Base-by-base conservation (phyloP, 2,113 vertebrate species). In the Notothenia rossii region DNA sequence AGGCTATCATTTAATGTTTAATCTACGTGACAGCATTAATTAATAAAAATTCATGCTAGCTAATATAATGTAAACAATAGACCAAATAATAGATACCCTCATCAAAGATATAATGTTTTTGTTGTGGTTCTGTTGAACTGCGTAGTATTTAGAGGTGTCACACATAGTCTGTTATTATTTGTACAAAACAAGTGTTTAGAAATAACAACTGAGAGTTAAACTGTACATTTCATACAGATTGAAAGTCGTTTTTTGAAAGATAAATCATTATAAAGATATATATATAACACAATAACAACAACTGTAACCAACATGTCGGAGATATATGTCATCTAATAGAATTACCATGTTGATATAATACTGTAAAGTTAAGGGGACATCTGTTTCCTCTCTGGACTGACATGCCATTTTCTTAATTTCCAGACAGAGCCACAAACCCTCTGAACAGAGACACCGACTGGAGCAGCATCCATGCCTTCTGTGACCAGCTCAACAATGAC, bases 381-480 rank as follows among this genome's bases (percentile, higher is more conserved):
- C 13, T 45, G 0, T 43, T 20, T 11, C 10, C 33, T 60, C 14
- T 48, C 29, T 20, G 7, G 22, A 67, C 18, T 77, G 11, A 55
- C 33, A 14, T 63, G 13, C 0, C 5, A 29, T 76, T n/a, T 62
- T 9, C 55, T 55, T 1, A 65, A 15, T 15, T 90, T 90, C 69
- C 93, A 99, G 98, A 99, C 87, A 96, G 93, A 94, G 98, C 98
- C 14, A 99, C 98, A 29, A 99, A 98, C 79, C 98, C 98, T 33
- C 92, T 99, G 8, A 99, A 99, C 93, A 96, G 96, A 91, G 97
- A 98, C 62, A 94, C 97, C 43, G 96, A 99, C 89, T 99, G 98
- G 98, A 95, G 95, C 72, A 95, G 96, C 85, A 98, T 99, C 90
- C 94, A 96, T 62, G 94, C 96, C 2, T 99, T 99, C 94, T 99